Evolutionary conservation across 1,140 invertebrate species (phyloP).

Genomic region (Mamestra configurata): DNA sequence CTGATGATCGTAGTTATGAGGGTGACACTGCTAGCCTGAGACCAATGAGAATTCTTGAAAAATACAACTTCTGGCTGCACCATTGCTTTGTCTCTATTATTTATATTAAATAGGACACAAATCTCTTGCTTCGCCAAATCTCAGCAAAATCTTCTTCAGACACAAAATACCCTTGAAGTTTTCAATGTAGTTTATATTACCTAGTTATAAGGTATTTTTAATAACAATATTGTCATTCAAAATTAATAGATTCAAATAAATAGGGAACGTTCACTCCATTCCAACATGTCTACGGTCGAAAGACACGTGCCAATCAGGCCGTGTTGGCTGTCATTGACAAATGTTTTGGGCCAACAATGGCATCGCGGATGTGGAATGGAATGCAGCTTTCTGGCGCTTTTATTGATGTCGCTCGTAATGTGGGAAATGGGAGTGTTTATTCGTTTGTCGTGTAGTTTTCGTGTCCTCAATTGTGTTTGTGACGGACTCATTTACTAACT

Average conservation of each 20-base stretch:
- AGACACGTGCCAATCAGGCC: neutral
- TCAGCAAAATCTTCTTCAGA: too few relatives aligned
- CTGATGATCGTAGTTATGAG: too few relatives aligned
- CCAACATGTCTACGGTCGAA: neutral
- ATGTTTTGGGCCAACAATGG: conserved; percentile 21
- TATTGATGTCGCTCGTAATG: neutral
- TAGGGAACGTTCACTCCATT: too few relatives aligned
- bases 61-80: too few relatives aligned
- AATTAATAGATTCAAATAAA: too few relatives aligned
- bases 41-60: neutral
- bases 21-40: neutral
- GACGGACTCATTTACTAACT: neutral
- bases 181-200: too few relatives aligned
- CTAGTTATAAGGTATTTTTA: too few relatives aligned
- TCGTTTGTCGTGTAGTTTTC: neutral
- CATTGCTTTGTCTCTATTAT: too few relatives aligned
- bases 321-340: neutral
- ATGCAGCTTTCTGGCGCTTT: conserved; percentile 40
- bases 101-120: too few relatives aligned
- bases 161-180: too few relatives aligned
- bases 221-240: too few relatives aligned
- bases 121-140: too few relatives aligned
- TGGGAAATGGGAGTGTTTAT: conserved; percentile 27
- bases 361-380: conserved; percentile 41
- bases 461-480: conserved; percentile 6